Evolutionary conservation across 2,888 invertebrate genomes (phyloP), one percentile per base, ranked within the genome.

Genomic region (Trimorus sp.): DNA sequence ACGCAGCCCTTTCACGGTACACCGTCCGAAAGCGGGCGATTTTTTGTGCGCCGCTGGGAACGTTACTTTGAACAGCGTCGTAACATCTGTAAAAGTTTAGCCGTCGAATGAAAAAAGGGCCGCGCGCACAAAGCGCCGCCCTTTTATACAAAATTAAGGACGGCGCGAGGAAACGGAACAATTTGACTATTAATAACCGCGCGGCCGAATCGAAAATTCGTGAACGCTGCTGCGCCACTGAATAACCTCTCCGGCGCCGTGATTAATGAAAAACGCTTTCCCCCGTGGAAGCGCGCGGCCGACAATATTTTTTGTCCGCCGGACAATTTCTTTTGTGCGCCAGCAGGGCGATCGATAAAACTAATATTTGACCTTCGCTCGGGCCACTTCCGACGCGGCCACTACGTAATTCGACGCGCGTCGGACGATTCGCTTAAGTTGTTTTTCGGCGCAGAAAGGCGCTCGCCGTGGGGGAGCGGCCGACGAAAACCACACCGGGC

Each of bases 171-270:
- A 65, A n/a, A 60, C 40, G 11, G 60, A 15, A 79, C 54, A 73
- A 73, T 79, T 73, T 73, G 45, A 54, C 71, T 73, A 79, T 79
- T 66, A 73, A 79, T 79, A 79, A 73, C 26, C 16, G 12, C 37
- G n/a, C 15, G 63, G 65, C 71, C 59, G 37, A 65, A 59, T 58
- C 48, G 65, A 51, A n/a, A 42, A 51, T 71, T 16, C 14, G 60
- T 70, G 48, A 70, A n/a, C n/a, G 42, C 15, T 45, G 3, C 40
- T 15, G 15, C n/a, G 42, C 66, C 68, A 0, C 68, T 40, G 69
- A 69, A 69, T 56, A 54, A 77, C 40, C 56, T 59, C 14, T 48
- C 37, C n/a, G n/a, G 15, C 40, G 45, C 37, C 36, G 51, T 77
- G 77, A 77, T 77, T 77, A 70, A 77, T 77, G 70, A 58, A 48